phyloP scores from a whole-genome alignment of 1,140 invertebrate species.

The Papilio helenus region DNA sequence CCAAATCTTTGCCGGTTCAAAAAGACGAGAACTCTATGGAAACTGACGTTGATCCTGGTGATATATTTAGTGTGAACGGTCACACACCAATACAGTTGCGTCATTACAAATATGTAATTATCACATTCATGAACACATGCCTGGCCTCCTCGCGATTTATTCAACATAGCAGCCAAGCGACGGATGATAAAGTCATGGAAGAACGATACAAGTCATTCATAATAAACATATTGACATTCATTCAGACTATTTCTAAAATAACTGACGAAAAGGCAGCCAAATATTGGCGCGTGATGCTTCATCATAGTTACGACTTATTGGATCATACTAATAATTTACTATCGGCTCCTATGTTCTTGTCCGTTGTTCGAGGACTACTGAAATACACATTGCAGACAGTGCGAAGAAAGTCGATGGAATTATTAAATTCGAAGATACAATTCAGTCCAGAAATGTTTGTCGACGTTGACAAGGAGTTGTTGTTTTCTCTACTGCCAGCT shows the following conservation, averaged over 20 bases:
- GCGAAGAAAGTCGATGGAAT: constrained; percentile 91
- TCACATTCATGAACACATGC: constrained; percentile 88
- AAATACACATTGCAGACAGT: constrained; percentile 87
- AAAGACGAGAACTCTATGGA: constrained; percentile 79
- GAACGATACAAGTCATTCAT: constrained; percentile 86
- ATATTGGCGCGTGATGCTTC: constrained; percentile 91
- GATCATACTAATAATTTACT: constrained; percentile 91
- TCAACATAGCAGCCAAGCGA: constrained; percentile 83
- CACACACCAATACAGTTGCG: constrained; percentile 89
- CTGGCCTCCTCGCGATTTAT: constrained; percentile 88
- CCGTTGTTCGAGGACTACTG: constrained; percentile 88
- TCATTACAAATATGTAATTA: constrained; percentile 91
- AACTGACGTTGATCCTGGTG: constrained; percentile 69
- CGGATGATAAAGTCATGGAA: constrained; percentile 82
- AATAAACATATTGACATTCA: constrained; percentile 86
- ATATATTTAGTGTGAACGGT: constrained; percentile 87
- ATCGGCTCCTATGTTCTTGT: constrained; percentile 89
- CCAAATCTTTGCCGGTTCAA: constrained; percentile 86
- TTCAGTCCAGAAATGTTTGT: constrained; percentile 85
- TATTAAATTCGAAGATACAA: constrained; percentile 91
- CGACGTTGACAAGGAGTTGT: constrained; percentile 74
- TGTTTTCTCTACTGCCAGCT: constrained; percentile 85
- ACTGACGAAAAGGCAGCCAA: constrained; percentile 86
- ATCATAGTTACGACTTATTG: constrained; percentile 90
- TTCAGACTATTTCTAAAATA: constrained; percentile 85